These are phyloP conservation scores for Junonia oenone DNA, from an alignment of 2,888 invertebrate genomes.

Conservation along the genomic window DNA sequence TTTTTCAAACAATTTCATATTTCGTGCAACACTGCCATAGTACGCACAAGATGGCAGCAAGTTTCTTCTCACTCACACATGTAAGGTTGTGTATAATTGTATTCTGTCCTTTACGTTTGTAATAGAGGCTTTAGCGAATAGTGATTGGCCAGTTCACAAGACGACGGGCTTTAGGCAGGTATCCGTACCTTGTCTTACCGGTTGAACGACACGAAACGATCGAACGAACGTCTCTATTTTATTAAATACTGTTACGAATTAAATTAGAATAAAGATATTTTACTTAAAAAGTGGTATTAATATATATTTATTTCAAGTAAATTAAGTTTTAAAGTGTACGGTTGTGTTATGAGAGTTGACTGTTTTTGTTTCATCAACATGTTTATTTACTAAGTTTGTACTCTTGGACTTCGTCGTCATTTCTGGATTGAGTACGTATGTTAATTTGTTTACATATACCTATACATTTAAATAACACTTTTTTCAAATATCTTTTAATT, in stretches of 20 bases:
- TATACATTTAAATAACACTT: neutral
- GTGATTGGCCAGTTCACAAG: constrained; percentile 23
- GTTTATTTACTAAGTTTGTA: constrained; percentile 16
- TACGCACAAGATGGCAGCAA: neutral
- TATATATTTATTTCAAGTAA: neutral
- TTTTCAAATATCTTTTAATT: too few species aligned
- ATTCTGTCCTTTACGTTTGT: constrained; percentile 10
- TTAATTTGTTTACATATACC: neutral
- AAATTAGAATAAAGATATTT: neutral
- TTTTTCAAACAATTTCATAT: constrained; percentile 3
- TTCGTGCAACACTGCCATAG: neutral
- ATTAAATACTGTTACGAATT: constrained; percentile 6
- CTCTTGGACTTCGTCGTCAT: constrained; percentile 5
- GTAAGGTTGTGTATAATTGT: constrained; percentile 7
- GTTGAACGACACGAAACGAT: constrained; percentile 67
- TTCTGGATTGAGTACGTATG: constrained; percentile 5
- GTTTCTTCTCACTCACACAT: constrained; percentile 15
- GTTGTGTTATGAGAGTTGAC: neutral
- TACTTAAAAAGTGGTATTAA: too few species aligned
- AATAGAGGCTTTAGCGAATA: constrained; percentile 17
- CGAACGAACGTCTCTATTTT: constrained; percentile 58
- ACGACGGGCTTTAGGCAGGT: constrained; percentile 58
- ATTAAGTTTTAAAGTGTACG: constrained; percentile 3
- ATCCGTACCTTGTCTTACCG: constrained; percentile 51
- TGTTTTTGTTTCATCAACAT: constrained; percentile 12